A percentile compares a stretch with the other conserved stretches of the same genome.
Conservation (phyloP, 2,888 invertebrate species). For the Cantharis rustica region DNA sequence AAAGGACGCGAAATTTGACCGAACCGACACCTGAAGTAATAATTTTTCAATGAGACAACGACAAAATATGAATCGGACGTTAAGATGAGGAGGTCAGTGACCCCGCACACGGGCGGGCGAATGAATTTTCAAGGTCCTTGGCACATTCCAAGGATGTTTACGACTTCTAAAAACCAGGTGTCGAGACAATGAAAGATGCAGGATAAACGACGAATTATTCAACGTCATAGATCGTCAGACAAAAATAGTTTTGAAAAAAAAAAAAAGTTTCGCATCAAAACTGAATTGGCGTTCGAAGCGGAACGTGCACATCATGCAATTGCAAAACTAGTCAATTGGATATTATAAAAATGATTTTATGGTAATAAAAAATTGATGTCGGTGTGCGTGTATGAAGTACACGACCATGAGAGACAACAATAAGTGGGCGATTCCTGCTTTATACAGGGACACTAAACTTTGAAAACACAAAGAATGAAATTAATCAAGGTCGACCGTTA, state of each 20-base stretch:
- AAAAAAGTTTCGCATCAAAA: neutral
- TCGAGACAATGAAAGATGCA: constrained; percentile 21
- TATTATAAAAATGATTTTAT: neutral
- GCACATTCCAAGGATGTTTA: constrained; percentile 47
- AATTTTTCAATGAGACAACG: constrained; percentile 20
- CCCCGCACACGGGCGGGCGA: constrained; percentile 39
- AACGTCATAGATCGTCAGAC: neutral
- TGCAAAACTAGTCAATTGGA: neutral
- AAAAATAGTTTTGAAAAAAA: constrained; percentile 8
- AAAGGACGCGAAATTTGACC: neutral
- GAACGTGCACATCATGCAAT: neutral
- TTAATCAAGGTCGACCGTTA: constrained; percentile 9
- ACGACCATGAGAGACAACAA: constrained; percentile 14
- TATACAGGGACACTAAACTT: constrained; percentile 15
- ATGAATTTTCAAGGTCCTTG: constrained; percentile 47
- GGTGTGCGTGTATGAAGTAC: neutral
- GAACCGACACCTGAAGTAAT: constrained; percentile 23
- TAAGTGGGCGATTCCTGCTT: constrained; percentile 21
- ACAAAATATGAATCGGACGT: constrained; percentile 18
- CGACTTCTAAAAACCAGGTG: constrained; percentile 35
- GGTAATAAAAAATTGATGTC: neutral
- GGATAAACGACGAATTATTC: neutral
- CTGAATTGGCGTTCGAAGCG: neutral
- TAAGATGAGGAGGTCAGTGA: constrained; percentile 31
- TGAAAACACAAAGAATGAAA: constrained; percentile 17